These are phyloP conservation scores for Physocephala rufipes DNA, from an alignment of 2,888 invertebrate species.

Conservation along the genomic window DNA sequence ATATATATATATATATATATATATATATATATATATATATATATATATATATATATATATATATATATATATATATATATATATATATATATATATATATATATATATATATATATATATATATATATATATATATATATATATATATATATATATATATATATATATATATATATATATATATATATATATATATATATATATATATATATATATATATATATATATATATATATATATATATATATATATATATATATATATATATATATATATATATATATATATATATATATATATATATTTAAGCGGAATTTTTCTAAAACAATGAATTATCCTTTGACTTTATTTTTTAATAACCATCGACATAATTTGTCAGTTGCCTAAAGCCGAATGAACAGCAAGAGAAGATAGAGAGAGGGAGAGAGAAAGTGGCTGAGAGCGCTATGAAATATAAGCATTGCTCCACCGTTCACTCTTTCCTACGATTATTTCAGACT, in stretches of 20 bases:
- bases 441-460: background rate
- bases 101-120: background rate
- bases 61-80: background rate
- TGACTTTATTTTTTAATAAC: slow-evolving; percentile 12
- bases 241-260: background rate
- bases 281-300: background rate
- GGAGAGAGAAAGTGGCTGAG: background rate
- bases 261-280: background rate
- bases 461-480: background rate
- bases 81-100: background rate
- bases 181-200: background rate
- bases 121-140: background rate
- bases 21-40: background rate
- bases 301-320: background rate
- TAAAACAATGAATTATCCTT: slow-evolving; percentile 13
- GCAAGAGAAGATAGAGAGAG: background rate
- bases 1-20: background rate
- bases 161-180: background rate
- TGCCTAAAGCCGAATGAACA: background rate
- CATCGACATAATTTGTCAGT: slow-evolving; percentile 35
- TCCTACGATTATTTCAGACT: background rate
- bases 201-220: background rate
- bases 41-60: background rate
- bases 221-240: background rate
- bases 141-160: background rate